These are phyloP conservation scores for Chelonoidis abingdonii DNA, from an alignment of 2,113 vertebrate species.

Conservation along the genomic window DNA sequence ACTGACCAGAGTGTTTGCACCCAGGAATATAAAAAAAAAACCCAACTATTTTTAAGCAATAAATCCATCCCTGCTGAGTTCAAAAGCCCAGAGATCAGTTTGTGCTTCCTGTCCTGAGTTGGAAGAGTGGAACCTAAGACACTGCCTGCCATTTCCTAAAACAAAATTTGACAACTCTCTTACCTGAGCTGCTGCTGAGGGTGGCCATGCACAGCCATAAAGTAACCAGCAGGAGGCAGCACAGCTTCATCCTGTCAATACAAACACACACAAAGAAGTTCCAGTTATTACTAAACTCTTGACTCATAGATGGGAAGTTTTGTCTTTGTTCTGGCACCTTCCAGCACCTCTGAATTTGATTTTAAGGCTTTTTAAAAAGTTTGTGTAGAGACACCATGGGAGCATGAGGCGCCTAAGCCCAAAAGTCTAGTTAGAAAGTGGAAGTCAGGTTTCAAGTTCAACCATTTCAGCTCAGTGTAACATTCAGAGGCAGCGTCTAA, in stretches of 20 bases:
- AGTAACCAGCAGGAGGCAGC: conserved; percentile 41
- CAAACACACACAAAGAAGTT: conserved; percentile 1
- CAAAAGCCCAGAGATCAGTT: neutral
- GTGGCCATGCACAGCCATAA: conserved; percentile 68
- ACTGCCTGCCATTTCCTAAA: accelerated
- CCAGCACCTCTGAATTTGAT: neutral
- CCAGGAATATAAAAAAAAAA: neutral
- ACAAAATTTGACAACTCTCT: neutral
- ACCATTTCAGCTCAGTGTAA: neutral
- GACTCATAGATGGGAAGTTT: neutral
- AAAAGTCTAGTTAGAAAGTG: neutral
- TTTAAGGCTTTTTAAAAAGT: neutral
- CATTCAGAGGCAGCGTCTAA: accelerated
- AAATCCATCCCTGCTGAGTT: neutral
- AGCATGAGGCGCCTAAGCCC: accelerated
- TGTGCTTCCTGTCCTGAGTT: neutral
- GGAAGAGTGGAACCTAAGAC: neutral
- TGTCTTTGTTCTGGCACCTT: neutral
- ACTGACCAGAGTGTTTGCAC: neutral
- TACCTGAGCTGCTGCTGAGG: conserved; percentile 70
- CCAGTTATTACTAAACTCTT: neutral
- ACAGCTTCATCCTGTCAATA: conserved; percentile 79
- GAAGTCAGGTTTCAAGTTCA: neutral
- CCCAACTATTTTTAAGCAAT: neutral
- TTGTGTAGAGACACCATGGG: neutral